Evolutionary conservation across 2,797 vertebrate genomes (phyloP).

Genomic region (Capromys pilorides): DNA sequence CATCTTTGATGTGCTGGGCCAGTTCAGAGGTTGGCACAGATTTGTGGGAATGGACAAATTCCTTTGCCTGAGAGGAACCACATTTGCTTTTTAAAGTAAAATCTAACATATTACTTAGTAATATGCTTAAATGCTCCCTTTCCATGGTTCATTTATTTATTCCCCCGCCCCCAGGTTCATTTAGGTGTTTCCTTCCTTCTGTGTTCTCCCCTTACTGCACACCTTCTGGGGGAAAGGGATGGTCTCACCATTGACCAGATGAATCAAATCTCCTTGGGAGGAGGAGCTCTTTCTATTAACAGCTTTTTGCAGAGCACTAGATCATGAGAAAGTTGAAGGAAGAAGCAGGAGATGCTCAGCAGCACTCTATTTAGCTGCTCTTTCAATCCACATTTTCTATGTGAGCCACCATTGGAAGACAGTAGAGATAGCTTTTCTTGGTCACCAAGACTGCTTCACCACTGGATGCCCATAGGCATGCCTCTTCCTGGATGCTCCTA

Average conservation of each 20-base stretch:
- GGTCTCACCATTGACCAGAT: background rate
- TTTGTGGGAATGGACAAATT: background rate
- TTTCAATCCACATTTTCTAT: background rate
- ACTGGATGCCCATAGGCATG: background rate
- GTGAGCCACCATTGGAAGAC: background rate
- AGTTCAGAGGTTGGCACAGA: background rate
- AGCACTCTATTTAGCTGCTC: too few relatives aligned
- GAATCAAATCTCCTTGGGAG: background rate
- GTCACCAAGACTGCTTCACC: background rate
- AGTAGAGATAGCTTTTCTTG: background rate
- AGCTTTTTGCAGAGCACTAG: background rate
- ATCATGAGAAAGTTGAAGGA: background rate
- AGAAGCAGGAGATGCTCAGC: background rate
- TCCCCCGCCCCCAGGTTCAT: too few relatives aligned
- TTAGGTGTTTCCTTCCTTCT: background rate
- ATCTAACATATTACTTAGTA: background rate
- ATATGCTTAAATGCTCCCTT: background rate
- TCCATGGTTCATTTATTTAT: background rate
- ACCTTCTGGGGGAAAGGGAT: background rate
- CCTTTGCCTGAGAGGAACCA: background rate
- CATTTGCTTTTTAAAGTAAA: background rate
- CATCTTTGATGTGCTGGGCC: background rate
- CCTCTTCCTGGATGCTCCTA: background rate
- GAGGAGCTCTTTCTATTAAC: background rate
- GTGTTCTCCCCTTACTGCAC: background rate